Evolutionary conservation across 1,140 invertebrate species (phyloP), one percentile per base, ranked within the genome.

Genomic region (Drosophila ogumai): DNA sequence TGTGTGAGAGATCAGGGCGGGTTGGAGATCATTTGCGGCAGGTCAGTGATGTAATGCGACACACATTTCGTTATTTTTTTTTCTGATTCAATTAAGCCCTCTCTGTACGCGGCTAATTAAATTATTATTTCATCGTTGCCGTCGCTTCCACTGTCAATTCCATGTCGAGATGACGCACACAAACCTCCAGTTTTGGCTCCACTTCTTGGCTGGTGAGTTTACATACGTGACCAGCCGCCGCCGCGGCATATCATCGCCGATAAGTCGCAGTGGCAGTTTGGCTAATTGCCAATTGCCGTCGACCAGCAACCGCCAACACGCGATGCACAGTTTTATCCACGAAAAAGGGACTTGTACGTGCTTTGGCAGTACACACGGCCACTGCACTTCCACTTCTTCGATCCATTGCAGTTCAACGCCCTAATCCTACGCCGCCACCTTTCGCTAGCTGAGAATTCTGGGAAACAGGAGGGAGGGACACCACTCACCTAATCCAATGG

Each of bases 401-500:
- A 60, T 60, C 25, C 15, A 32, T 10, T 31, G 43, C 25, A 54
- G 76, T 87, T 90, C 77, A 88, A 82, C 65, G 78, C 50, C 50
- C 65, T 46, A 36, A 19, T 31, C 28, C 19, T 28, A 28, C 1
- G 19, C 34, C 22, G 1, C 13, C 50, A 19, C 52, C 13, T 22
- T 36, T 13, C 12, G 3, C 32, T 50, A 12, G 28, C 10, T 19
- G 50, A 32, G 3, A 13, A 19, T 31, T 38, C 58, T 2, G n/a
- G 12, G 41, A 15, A 31, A 31, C 17, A 31, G 19, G 40, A 17
- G n/a, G 43, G 6, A 7, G 40, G 25, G 31, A 32, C 7, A 9
- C 31, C 31, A 28, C 90, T 92, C 79, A 92, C 92, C 92, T 75
- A 94, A 77, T 73, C 95, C 96, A 66, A 96, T 95, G 19, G 96